Evolutionary conservation across 2,797 vertebrate genomes (phyloP).

Genomic region (Sebastes minor): DNA sequence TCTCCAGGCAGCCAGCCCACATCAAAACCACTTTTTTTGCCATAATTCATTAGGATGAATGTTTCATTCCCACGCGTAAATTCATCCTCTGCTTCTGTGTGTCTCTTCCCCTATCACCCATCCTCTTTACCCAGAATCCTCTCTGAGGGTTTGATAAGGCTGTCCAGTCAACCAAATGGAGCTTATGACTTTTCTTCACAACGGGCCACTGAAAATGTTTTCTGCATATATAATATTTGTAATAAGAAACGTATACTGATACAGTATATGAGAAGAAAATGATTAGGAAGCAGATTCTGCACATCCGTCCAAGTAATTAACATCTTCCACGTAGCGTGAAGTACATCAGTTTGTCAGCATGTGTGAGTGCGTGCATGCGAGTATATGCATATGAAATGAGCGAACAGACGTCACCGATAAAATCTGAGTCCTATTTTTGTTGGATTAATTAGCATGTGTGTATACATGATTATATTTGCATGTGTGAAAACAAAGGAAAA

Average conservation of each 20-base stretch:
- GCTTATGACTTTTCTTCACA: neutral
- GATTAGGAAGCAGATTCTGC: neutral
- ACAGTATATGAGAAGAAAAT: neutral
- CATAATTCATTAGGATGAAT: conserved; percentile 53
- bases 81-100: conserved; percentile 22
- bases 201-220: neutral
- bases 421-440: conserved; percentile 5
- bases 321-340: conserved; percentile 9
- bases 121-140: conserved; percentile 25
- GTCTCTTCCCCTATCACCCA: neutral
- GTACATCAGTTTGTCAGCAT: neutral
- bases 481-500: conserved; percentile 8
- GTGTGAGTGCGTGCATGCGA: neutral
- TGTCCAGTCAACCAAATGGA: conserved; percentile 14
- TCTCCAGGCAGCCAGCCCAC: conserved; percentile 48
- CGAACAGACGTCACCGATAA: neutral
- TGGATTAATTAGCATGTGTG: conserved; percentile 32
- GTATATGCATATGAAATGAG: neutral
- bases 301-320: conserved; percentile 10
- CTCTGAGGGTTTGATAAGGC: conserved; percentile 33
- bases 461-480: conserved; percentile 24
- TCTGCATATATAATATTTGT: neutral
- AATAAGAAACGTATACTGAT: neutral
- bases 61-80: conserved; percentile 34
- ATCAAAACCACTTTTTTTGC: conserved; percentile 42